phyloP scores from a whole-genome alignment of 2,797 vertebrate genomes.

The Pipistrellus pipistrellus region DNA sequence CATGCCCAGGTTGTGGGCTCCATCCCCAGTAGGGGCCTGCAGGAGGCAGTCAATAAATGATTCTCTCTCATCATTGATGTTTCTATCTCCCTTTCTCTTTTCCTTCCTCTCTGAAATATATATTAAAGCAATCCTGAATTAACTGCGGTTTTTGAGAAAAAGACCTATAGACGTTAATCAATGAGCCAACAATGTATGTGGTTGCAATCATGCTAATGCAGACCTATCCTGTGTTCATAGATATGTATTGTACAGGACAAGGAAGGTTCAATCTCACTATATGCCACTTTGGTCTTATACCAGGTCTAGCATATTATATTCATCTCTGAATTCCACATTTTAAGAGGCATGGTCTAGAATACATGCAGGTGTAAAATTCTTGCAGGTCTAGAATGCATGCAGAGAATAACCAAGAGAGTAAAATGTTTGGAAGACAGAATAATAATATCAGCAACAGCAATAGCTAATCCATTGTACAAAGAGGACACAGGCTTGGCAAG shows the following conservation, averaged over 20 bases:
- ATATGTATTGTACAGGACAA: neutral
- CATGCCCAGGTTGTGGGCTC: too few species aligned
- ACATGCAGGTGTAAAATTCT: neutral
- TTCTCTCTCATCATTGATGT: too few species aligned
- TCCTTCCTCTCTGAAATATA: too few species aligned
- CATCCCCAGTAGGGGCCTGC: too few species aligned
- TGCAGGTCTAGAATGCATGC: neutral
- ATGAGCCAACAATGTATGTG: neutral
- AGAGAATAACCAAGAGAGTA: constrained; percentile 1
- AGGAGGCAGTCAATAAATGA: too few species aligned
- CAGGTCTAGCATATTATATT: neutral
- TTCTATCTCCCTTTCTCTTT: too few species aligned
- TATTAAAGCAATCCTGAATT: neutral
- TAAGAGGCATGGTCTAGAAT: neutral
- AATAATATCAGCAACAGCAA: neutral
- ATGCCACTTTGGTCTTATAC: neutral
- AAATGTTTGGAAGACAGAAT: constrained; percentile 22
- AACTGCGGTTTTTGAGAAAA: neutral
- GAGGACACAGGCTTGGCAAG: neutral
- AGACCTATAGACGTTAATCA: neutral
- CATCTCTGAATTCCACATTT: constrained; percentile 38
- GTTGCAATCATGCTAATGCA: neutral
- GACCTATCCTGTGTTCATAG: neutral
- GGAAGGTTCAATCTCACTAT: neutral
- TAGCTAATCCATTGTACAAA: neutral